These are phyloP conservation scores for Meloidogyne chitwoodi DNA, from an alignment of 1,140 invertebrate genomes.

Conservation along the genomic window DNA sequence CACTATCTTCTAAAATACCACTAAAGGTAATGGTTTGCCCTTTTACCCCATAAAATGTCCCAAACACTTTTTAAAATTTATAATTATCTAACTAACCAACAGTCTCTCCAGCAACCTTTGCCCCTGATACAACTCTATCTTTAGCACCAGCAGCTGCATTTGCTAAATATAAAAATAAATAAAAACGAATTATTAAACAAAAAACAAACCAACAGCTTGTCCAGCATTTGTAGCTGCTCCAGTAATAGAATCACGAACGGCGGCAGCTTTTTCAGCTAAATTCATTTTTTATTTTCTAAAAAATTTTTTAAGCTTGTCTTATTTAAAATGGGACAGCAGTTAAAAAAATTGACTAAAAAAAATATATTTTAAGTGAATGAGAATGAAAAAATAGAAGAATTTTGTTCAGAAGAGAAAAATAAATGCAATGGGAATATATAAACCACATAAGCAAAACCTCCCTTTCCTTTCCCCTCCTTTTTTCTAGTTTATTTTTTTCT, in stretches of 20 bases:
- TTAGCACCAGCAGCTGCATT: conserved; percentile 23
- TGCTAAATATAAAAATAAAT: conserved; percentile 5
- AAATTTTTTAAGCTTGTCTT: background rate
- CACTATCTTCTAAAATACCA: too few relatives aligned
- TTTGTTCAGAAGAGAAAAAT: background rate
- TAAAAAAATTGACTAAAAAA: background rate
- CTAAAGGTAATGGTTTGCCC: too few relatives aligned
- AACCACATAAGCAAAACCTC: background rate
- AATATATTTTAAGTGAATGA: background rate
- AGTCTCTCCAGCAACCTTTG: conserved; percentile 12
- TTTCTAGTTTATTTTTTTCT: too few relatives aligned
- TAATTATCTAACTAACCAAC: conserved; percentile 21
- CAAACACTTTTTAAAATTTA: background rate
- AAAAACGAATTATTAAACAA: too few relatives aligned
- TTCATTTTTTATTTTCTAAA: conserved; percentile 10
- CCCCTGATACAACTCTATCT: conserved; percentile 14
- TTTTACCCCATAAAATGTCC: background rate
- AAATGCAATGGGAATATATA: background rate
- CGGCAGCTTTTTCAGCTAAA: conserved; percentile 24
- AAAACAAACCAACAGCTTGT: conserved; percentile 11
- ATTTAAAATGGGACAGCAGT: background rate
- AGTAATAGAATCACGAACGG: conserved; percentile 16
- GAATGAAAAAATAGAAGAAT: background rate
- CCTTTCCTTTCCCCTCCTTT: background rate
- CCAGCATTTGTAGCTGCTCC: conserved; percentile 8